Evolutionary conservation across 2,113 vertebrate species (phyloP).

Genomic region (Callospermophilus lateralis): DNA sequence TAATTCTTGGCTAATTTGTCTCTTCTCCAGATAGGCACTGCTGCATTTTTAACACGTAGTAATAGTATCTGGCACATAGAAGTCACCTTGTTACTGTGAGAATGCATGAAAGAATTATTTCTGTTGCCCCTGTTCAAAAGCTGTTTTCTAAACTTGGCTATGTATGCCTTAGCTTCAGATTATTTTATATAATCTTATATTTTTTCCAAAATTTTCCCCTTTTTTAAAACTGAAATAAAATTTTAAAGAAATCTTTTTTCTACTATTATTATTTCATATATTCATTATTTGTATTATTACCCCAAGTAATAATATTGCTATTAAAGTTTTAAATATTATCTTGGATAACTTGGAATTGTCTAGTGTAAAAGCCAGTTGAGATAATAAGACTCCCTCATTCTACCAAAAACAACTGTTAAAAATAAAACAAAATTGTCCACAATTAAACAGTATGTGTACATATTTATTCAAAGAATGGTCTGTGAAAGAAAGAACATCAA

Average conservation of each 20-base stretch:
- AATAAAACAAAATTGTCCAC: not conserved
- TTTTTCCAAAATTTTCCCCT: not conserved
- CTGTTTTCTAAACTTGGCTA: constrained; percentile 9
- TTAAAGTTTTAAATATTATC: constrained; percentile 17
- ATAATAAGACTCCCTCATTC: not conserved
- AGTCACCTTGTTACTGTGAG: not conserved
- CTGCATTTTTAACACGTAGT: not conserved
- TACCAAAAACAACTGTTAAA: not conserved
- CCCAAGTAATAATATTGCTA: not conserved
- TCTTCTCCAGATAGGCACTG: not conserved
- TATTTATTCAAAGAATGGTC: not conserved
- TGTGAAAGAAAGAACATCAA: not conserved
- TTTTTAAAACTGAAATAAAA: not conserved
- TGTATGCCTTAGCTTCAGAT: not conserved
- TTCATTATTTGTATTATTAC: not conserved
- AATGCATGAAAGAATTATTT: not conserved
- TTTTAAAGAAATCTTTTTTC: not conserved
- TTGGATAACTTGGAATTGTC: not conserved
- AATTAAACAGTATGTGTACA: not conserved
- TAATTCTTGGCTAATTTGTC: not conserved
- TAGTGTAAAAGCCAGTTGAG: not conserved
- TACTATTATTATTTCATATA: no score
- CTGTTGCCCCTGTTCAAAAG: not conserved
- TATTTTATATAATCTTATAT: not conserved
- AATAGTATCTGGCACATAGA: not conserved